Percentiles rank a stretch among this genome's conserved stretches.
phyloP scores from a whole-genome alignment of 2,888 invertebrate genomes.

The Tiliacea citrago region DNA sequence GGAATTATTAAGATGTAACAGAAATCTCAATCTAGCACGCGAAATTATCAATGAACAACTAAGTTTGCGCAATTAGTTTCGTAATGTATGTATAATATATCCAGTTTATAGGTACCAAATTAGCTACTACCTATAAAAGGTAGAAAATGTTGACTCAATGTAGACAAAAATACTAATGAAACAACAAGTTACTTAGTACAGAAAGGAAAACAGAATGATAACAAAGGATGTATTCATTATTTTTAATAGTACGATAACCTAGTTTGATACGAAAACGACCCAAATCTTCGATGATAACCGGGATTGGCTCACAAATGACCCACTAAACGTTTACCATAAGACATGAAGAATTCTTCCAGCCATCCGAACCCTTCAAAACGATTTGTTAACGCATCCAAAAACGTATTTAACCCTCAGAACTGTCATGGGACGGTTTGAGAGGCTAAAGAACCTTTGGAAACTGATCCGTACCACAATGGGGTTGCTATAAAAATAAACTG shows the following conservation, averaged over 20 bases:
- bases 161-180: not conserved
- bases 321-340: conserved; percentile 39
- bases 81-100: no score
- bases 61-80: no score
- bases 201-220: not conserved
- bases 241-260: not conserved
- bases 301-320: conserved; percentile 20
- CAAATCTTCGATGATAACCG: conserved; percentile 26
- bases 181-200: not conserved
- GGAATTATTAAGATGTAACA: not conserved
- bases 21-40: not conserved
- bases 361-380: conserved; percentile 41
- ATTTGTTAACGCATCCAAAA: conserved; percentile 57
- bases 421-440: conserved; percentile 54
- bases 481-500: conserved; percentile 72
- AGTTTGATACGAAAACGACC: conserved; percentile 13
- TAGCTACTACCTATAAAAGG: no score
- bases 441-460: conserved; percentile 60
- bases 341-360: conserved; percentile 41
- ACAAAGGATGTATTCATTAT: not conserved
- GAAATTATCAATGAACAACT: no score
- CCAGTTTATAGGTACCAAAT: no score
- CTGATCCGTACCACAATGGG: conserved; percentile 62
- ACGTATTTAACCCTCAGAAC: conserved; percentile 58
- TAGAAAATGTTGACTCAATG: not conserved